Evolutionary conservation across 2,888 invertebrate species (phyloP).

Genomic region (Tetheella fluctuosa): DNA sequence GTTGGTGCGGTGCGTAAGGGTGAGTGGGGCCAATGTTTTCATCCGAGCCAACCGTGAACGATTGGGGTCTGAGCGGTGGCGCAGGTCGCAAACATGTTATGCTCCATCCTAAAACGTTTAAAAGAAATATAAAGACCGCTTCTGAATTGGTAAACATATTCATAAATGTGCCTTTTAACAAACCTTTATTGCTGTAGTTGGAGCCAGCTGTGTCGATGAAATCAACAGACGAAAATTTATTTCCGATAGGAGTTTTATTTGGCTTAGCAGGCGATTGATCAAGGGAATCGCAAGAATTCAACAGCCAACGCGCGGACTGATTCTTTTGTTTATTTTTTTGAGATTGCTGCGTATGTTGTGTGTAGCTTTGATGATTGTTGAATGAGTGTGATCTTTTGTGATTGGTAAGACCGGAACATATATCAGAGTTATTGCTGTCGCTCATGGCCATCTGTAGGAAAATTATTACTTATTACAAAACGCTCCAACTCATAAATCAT

Average conservation of each 20-base stretch:
- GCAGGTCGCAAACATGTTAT: slow-evolving; percentile 94
- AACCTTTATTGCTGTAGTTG: slow-evolving; percentile 84
- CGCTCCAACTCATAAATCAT: background rate
- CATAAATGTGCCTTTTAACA: background rate
- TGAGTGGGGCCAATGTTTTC: slow-evolving; percentile 82
- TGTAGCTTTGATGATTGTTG: slow-evolving; percentile 88
- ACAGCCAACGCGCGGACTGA: slow-evolving; percentile 81
- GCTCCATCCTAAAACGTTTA: slow-evolving; percentile 86
- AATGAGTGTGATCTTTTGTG: slow-evolving; percentile 88
- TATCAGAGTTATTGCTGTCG: slow-evolving; percentile 81
- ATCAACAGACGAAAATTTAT: slow-evolving; percentile 84
- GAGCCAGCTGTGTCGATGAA: slow-evolving; percentile 82
- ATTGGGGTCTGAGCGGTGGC: slow-evolving; percentile 92
- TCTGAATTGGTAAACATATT: background rate
- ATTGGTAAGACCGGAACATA: slow-evolving; percentile 82
- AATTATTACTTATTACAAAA: slow-evolving; percentile 30
- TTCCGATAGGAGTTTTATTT: slow-evolving; percentile 81
- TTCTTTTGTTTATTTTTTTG: slow-evolving; percentile 86
- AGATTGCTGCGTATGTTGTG: slow-evolving; percentile 85
- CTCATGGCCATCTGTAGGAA: slow-evolving; percentile 86
- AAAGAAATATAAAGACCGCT: slow-evolving; percentile 23
- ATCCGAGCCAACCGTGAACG: slow-evolving; percentile 84
- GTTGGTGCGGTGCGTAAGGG: slow-evolving; percentile 78
- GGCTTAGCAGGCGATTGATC: slow-evolving; percentile 74
- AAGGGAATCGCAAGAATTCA: slow-evolving; percentile 80